Evolutionary conservation across 2,888 invertebrate genomes (phyloP), one percentile per base, ranked within the genome.

Genomic region (Drosophila eohydei): DNA sequence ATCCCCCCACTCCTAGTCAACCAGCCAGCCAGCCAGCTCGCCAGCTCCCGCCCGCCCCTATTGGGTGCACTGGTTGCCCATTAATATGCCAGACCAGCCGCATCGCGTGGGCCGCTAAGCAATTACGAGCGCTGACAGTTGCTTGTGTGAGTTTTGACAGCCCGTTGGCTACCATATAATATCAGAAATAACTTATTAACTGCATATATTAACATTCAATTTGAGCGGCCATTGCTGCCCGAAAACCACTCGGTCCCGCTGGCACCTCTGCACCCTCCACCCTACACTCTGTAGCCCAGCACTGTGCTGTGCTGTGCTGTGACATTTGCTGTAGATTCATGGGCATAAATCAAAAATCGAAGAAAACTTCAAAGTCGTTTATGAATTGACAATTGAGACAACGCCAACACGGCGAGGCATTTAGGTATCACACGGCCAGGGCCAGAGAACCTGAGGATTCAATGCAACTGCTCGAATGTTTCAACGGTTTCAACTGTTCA

Each of bases 301-400:
- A 34, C 26, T 26, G 8, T 8, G 34, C 26, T 26, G 43, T 4
- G 43, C 48, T 43, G 26, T 48, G 58, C 63, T 61, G 78, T 77
- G 91, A 92, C 91, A 92, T 90, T 92, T 90, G 71, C 46, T 83
- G 88, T 83, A 78, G 88, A 90, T 89, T 84, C 86, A 78, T 78
- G 90, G 81, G 84, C 87, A 92, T 92, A 92, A 92, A 92, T 92
- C 92, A 91, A 91, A 90, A 88, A 79, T 80, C 73, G 74, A 77
- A 77, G 81, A 76, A 80, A 87, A 73, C 77, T 67, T 82, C 64
- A 75, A 71, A 82, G 71, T 77, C 88, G 89, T 70, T 86, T 89
- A 84, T 88, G 88, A 89, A 86, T 85, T 76, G 88, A 82, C 85
- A 86, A 86, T 86, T 82, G 89, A 83, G 80, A 60, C 81, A 87